Conservation (phyloP, 2,797 vertebrate genomes). For the Pseudochirops corinnae region DNA sequence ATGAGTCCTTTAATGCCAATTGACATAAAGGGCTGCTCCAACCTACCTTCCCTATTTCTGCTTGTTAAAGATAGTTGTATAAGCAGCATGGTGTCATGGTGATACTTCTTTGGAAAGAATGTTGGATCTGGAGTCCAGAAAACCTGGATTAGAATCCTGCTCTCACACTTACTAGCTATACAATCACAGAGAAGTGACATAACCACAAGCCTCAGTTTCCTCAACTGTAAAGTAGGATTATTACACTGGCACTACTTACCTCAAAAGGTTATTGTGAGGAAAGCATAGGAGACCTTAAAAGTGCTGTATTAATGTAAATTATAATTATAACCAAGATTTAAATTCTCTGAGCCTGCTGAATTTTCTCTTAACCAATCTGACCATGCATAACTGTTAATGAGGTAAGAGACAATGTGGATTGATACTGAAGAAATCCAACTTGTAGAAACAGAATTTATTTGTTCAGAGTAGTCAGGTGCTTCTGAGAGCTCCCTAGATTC, state of each 20-base stretch:
- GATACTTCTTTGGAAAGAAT: not conserved
- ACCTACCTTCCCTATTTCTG: constrained; percentile 60
- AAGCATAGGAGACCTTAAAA: not conserved
- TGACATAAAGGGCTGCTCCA: not conserved
- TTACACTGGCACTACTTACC: not conserved
- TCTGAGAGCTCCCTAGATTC: not conserved
- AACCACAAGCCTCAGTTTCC: not conserved
- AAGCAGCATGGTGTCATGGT: not conserved
- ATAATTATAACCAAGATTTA: not conserved
- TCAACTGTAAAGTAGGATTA: not conserved
- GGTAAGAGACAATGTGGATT: not conserved
- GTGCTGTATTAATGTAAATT: not conserved
- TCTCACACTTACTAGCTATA: not conserved
- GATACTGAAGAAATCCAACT: not conserved
- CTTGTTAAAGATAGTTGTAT: constrained; percentile 58
- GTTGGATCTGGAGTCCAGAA: not conserved
- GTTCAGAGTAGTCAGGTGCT: not conserved
- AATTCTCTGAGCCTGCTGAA: not conserved
- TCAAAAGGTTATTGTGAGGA: not conserved
- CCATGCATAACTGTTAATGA: not conserved
- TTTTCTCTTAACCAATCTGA: not conserved
- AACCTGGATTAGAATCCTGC: not conserved
- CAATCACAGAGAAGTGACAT: not conserved
- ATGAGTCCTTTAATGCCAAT: not conserved
- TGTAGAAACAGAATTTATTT: not conserved